Conservation (phyloP, 2,888 invertebrate genomes). For the Siphlonurus alternatus region DNA sequence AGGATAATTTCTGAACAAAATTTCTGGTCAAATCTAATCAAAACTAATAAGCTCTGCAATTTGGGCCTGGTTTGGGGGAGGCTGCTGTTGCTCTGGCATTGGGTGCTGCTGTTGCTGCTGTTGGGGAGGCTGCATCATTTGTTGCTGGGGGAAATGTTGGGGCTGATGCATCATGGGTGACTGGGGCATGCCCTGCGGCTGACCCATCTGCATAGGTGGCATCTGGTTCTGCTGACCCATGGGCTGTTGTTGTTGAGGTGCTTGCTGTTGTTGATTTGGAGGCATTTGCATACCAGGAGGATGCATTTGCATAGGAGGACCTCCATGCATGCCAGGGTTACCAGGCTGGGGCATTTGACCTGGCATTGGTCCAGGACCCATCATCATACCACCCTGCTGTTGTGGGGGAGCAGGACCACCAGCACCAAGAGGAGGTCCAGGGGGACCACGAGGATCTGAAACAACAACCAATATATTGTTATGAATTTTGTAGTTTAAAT, state of each 20-base stretch:
- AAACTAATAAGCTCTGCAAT: conserved; percentile 71
- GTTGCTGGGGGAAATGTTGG: conserved; percentile 10
- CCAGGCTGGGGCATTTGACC: not conserved
- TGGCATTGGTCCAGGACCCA: conserved; percentile 10
- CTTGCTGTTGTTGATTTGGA: not conserved
- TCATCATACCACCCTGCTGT: conserved; percentile 14
- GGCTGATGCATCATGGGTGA: conserved; percentile 4
- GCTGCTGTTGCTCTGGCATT: conserved; percentile 14
- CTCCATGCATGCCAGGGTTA: conserved; percentile 4
- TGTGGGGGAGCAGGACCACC: conserved; percentile 15
- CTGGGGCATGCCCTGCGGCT: no score
- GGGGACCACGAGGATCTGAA: no score
- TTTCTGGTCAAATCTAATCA: conserved; percentile 31
- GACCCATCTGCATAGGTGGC: conserved; percentile 14
- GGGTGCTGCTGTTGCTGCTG: conserved; percentile 16
- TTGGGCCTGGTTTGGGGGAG: conserved; percentile 24
- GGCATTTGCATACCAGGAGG: conserved; percentile 8
- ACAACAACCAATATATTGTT: no score
- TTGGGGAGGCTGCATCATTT: conserved; percentile 9
- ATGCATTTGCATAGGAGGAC: not conserved
- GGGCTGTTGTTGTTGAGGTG: conserved; percentile 7
- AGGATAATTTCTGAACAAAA: no score
- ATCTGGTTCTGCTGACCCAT: conserved; percentile 10
- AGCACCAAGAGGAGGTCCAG: conserved; percentile 11
- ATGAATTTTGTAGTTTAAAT: no score